Conservation (phyloP, 2,888 invertebrate species). For the Tipula confusa region DNA sequence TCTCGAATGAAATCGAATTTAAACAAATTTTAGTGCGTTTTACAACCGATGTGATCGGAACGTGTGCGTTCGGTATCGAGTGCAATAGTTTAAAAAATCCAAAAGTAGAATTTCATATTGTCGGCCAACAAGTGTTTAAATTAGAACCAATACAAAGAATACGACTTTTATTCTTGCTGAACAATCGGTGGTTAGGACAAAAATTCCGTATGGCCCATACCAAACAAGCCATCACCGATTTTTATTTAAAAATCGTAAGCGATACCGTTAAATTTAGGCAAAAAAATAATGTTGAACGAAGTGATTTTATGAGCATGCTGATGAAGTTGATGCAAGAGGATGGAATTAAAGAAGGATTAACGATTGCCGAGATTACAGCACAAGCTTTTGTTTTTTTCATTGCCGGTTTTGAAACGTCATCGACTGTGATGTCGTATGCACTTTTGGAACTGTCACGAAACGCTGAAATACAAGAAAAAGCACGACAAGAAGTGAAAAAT, state of each 20-base stretch:
- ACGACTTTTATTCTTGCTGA: background rate
- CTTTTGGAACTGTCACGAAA: constrained; percentile 50
- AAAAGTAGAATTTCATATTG: constrained; percentile 44
- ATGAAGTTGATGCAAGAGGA: constrained; percentile 48
- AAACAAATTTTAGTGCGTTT: constrained; percentile 41
- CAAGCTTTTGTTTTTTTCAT: constrained; percentile 49
- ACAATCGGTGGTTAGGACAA: background rate
- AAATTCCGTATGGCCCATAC: background rate
- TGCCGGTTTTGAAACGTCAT: constrained; percentile 52
- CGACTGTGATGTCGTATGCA: constrained; percentile 47
- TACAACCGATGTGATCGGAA: constrained; percentile 51
- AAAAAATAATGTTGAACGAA: constrained; percentile 44
- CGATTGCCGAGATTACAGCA: constrained; percentile 45
- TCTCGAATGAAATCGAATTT: constrained; percentile 51
- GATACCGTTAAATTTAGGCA: constrained; percentile 48
- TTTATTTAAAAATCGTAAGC: constrained; percentile 44
- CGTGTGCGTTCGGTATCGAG: constrained; percentile 51
- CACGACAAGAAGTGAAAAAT: constrained; percentile 45
- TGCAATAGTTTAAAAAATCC: constrained; percentile 47
- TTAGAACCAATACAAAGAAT: background rate
- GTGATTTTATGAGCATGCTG: constrained; percentile 55
- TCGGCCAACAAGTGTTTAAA: constrained; percentile 40
- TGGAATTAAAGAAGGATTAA: background rate
- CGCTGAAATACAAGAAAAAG: constrained; percentile 45
- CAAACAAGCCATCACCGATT: constrained; percentile 33